phyloP scores from a whole-genome alignment of 2,797 vertebrate genomes.

The Stomatorhinus walkeri region DNA sequence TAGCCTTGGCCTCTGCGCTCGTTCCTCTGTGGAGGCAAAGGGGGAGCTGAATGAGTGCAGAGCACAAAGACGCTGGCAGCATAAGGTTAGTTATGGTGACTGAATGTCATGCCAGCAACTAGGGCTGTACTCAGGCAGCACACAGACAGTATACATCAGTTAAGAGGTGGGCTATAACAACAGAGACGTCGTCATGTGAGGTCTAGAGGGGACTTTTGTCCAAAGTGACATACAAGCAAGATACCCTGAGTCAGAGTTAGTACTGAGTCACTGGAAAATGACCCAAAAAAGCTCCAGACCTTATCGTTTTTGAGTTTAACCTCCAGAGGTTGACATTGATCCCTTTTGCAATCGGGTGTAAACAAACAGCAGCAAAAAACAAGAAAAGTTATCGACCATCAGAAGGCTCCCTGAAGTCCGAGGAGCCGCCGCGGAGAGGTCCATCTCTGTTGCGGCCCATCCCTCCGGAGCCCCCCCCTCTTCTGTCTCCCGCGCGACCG shows the following conservation, averaged over 20 bases:
- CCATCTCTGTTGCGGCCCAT: constrained; percentile 81
- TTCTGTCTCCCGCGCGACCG: constrained; percentile 75
- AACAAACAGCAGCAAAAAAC: constrained; percentile 12
- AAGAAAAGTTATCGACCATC: constrained; percentile 65
- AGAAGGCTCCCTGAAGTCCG: constrained; percentile 96
- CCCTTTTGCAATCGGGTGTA: not conserved
- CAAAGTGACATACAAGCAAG: not conserved
- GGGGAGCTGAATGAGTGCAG: not conserved
- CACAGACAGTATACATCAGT: not conserved
- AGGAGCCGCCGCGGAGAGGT: constrained; percentile 68
- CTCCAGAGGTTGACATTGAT: not conserved
- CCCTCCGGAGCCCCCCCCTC: constrained; percentile 49
- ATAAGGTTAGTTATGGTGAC: not conserved
- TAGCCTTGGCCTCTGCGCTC: constrained; percentile 87
- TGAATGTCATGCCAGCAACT: not conserved
- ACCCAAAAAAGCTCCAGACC: not conserved
- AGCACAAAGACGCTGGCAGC: not conserved
- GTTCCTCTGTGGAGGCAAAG: constrained; percentile 72
- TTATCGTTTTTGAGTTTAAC: not conserved
- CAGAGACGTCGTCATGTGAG: not conserved
- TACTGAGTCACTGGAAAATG: not conserved
- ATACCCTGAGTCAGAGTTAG: not conserved
- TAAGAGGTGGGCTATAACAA: not conserved
- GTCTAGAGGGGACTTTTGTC: not conserved
- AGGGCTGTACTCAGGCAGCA: not conserved